Conservation (phyloP, 1,140 invertebrate genomes). For the Zelostemma sp. region DNA sequence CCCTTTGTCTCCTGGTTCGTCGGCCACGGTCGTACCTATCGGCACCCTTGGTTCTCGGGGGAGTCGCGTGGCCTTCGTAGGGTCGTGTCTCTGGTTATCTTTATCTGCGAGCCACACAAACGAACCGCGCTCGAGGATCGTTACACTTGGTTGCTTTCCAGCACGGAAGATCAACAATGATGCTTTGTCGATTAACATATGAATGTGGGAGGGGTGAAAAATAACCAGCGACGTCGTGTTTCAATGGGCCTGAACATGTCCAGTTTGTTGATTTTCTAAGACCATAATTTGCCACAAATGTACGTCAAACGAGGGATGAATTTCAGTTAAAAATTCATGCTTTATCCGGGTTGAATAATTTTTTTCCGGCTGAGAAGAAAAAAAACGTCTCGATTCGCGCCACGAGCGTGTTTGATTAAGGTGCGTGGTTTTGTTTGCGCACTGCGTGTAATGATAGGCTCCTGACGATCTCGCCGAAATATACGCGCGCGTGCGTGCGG, state of each 20-base stretch:
- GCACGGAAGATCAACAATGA: constrained; percentile 26
- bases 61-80: constrained; percentile 21
- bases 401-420: neutral
- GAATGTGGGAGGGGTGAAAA: constrained; percentile 34
- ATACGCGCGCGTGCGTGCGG: constrained; percentile 27
- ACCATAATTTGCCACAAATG: too few species aligned
- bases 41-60: neutral
- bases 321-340: too few species aligned
- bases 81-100: constrained; percentile 38
- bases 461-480: neutral
- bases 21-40: neutral
- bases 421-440: neutral
- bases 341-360: too few species aligned
- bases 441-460: neutral
- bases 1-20: constrained; percentile 17
- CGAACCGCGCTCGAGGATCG: constrained; percentile 23
- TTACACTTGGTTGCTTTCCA: constrained; percentile 10
- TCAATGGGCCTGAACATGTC: neutral
- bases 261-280: too few species aligned
- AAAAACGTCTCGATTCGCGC: too few species aligned
- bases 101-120: constrained; percentile 20
- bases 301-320: too few species aligned
- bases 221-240: constrained; percentile 6
- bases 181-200: constrained; percentile 40
- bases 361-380: too few species aligned